Evolutionary conservation across 1,140 invertebrate species (phyloP), one percentile per base, ranked within the genome.

Genomic region (Bactericera cockerelli): DNA sequence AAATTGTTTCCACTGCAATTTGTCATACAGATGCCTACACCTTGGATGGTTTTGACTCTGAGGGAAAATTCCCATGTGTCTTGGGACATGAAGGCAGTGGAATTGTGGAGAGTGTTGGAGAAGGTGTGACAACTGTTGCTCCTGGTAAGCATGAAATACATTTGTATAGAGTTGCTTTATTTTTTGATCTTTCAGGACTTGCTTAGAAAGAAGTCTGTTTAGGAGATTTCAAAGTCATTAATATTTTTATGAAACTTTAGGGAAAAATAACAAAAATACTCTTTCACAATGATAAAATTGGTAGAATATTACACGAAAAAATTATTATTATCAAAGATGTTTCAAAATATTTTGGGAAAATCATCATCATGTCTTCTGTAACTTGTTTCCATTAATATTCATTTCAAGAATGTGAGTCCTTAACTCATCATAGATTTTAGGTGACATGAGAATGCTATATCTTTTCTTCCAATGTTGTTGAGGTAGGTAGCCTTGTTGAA

Each of bases 11-110:
- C 24, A 89, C 89, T 58, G 94, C 91, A 42, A 83, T 99, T n/a
- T 99, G 96, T 70, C 96, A 99, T 68, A 99, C 96, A 0, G 96
- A 99, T 77, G 83, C 89, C 2, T 97, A 96, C 68, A 98, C 94
- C 16, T 71, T 96, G 16, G 83, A 83, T 65, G 95, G 96, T 13
- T 77, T 82, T 62, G 95, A 99, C 74, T 84, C 93, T 0, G 95
- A 98, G 75, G 95, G 94, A 13, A 72, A 84, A 14, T 98, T 98
- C 70, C 96, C 96, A 0, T 84, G 87, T 31, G 76, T 99, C 64
- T 76, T 98, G 38, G 93, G 93, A 0, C 93, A 97, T 67, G 93
- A 97, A 76, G 94, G 93, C 16, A 88, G 82, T 62, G 95, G 94
- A 22, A 83, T 98, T 66, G 94, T 99, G 13, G 95, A 98, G 73